Conservation (phyloP, 2,888 invertebrate genomes). For the Serrognathus titanus region DNA sequence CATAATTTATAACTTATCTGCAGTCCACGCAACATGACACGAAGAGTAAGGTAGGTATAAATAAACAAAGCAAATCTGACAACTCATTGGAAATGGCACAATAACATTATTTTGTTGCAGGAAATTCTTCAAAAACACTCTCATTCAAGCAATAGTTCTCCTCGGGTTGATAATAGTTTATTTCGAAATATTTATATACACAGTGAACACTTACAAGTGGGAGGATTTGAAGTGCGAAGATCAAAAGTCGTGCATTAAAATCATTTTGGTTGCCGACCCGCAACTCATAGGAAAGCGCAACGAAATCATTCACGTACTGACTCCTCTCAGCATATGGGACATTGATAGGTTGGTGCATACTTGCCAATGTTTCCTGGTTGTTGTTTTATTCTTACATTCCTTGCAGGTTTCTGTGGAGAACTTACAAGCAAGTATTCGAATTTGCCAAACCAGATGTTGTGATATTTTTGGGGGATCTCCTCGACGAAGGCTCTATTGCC, state of each 20-base stretch:
- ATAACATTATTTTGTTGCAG: background rate
- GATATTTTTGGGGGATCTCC: conserved; percentile 88
- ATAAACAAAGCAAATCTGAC: too few relatives aligned
- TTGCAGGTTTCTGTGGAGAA: conserved; percentile 73
- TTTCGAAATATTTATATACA: conserved; percentile 40
- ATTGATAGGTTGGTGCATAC: conserved; percentile 69
- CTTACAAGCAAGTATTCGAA: conserved; percentile 68
- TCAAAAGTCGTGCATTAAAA: conserved; percentile 39
- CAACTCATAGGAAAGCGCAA: conserved; percentile 83
- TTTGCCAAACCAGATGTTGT: conserved; percentile 79
- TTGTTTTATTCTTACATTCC: conserved; percentile 1
- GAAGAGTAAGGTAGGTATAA: too few relatives aligned
- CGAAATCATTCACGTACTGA: conserved; percentile 63
- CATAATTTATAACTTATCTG: too few relatives aligned
- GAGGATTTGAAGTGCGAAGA: conserved; percentile 36
- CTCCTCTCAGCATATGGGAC: conserved; percentile 77
- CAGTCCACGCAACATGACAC: too few relatives aligned
- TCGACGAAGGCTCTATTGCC: conserved; percentile 90
- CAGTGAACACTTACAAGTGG: conserved; percentile 39
- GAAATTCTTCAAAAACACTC: background rate
- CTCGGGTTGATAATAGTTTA: conserved; percentile 29
- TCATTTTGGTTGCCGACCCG: conserved; percentile 75
- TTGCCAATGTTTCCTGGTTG: too few relatives aligned
- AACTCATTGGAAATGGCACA: too few relatives aligned
- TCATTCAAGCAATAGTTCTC: background rate